These are phyloP conservation scores for Belgica antarctica DNA, from an alignment of 2,888 invertebrate species.

Conservation along the genomic window DNA sequence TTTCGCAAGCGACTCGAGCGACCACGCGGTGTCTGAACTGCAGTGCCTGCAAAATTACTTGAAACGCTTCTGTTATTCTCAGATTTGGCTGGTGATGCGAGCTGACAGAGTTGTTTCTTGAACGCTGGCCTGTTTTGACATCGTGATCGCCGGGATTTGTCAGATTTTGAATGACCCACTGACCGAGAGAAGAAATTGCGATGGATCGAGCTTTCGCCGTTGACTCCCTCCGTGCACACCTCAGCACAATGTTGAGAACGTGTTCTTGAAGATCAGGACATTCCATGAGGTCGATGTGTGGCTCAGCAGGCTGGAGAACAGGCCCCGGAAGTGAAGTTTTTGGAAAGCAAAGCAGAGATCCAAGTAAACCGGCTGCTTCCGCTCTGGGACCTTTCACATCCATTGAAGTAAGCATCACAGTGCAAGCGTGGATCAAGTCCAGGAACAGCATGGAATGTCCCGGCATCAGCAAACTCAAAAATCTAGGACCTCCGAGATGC, in stretches of 20 bases:
- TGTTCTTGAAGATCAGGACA: constrained; percentile 64
- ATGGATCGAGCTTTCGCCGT: constrained; percentile 84
- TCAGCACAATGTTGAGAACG: constrained; percentile 79
- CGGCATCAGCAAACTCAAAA: constrained; percentile 82
- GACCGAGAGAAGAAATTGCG: constrained; percentile 80
- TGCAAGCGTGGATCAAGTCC: constrained; percentile 88
- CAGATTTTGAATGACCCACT: constrained; percentile 54
- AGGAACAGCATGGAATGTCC: constrained; percentile 82
- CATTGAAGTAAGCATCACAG: constrained; percentile 76
- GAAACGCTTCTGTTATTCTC: constrained; percentile 53
- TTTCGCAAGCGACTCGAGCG: constrained; percentile 53
- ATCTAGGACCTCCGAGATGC: constrained; percentile 79
- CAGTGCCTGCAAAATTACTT: constrained; percentile 54
- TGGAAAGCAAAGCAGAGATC: constrained; percentile 80
- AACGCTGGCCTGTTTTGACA: constrained; percentile 47
- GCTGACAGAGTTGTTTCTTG: constrained; percentile 50
- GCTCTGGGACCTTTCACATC: constrained; percentile 81
- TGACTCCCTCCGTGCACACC: constrained; percentile 85
- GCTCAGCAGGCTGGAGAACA: constrained; percentile 61
- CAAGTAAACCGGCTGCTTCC: constrained; percentile 86
- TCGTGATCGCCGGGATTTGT: constrained; percentile 47
- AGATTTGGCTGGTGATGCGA: constrained; percentile 47
- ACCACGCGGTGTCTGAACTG: constrained; percentile 55
- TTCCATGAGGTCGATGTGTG: constrained; percentile 53
- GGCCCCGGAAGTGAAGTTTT: constrained; percentile 61